Conservation (phyloP, 1,140 invertebrate species). For the Formica selysi region DNA sequence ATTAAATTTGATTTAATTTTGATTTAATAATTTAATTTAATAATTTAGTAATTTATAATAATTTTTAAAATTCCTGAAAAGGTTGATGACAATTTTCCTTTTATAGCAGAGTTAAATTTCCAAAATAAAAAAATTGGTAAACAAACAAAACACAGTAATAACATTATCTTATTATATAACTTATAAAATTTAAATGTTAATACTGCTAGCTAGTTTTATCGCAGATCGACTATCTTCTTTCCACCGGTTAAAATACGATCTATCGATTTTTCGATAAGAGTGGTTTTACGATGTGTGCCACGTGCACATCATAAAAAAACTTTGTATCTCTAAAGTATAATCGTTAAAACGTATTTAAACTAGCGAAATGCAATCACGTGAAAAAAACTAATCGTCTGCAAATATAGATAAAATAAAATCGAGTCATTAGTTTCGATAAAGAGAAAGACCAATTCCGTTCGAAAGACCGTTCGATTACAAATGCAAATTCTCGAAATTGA, state of each 20-base stretch:
- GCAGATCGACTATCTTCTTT: not conserved
- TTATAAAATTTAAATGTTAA: not conserved
- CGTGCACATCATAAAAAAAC: slow-evolving; percentile 2
- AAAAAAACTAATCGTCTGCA: slow-evolving; percentile 37
- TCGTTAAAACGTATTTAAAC: slow-evolving; percentile 46
- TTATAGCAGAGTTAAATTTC: not conserved
- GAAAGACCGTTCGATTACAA: slow-evolving; percentile 42
- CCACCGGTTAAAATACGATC: not conserved
- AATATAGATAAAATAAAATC: slow-evolving; percentile 45
- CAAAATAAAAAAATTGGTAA: not conserved
- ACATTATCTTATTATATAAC: not conserved
- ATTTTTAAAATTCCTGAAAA: too few relatives aligned
- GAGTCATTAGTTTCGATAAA: slow-evolving; percentile 46
- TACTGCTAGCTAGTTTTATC: not conserved
- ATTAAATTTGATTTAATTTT: too few relatives aligned
- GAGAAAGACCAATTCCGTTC: slow-evolving; percentile 4
- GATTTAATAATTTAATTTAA: too few relatives aligned
- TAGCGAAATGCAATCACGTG: slow-evolving; percentile 32
- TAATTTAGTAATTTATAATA: not conserved
- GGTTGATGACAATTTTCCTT: not conserved
- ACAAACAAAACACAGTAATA: not conserved
- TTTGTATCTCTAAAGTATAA: slow-evolving; percentile 19
- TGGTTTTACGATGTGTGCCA: slow-evolving; percentile 11
- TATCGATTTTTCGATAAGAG: slow-evolving; percentile 40
- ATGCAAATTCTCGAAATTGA: slow-evolving; percentile 22